Percentiles rank a stretch among this genome's conserved stretches.
These are phyloP conservation scores for Arge pagana DNA, from an alignment of 2,888 invertebrate species.

Conservation along the genomic window DNA sequence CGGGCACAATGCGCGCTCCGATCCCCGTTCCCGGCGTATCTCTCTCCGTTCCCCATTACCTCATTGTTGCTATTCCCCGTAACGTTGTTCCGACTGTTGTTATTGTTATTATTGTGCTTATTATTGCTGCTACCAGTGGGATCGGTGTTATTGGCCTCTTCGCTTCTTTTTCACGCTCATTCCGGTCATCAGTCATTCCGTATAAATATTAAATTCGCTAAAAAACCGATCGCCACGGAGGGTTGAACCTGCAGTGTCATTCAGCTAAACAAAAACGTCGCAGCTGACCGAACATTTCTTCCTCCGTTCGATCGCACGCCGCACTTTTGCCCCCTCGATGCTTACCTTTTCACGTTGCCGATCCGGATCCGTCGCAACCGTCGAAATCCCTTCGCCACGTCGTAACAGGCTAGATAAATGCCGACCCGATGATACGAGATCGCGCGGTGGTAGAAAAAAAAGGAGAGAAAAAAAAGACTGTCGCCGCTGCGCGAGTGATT, in stretches of 20 bases:
- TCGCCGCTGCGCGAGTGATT: too few relatives aligned
- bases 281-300: conserved; percentile 29
- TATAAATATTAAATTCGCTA: conserved; percentile 59
- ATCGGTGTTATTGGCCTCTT: not conserved
- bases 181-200: conserved; percentile 56
- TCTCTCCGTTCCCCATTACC: not conserved
- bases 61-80: not conserved
- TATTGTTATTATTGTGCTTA: conserved; percentile 14
- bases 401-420: too few relatives aligned
- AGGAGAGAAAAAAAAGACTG: too few relatives aligned
- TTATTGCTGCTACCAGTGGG: conserved; percentile 3
- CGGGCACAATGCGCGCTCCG: conserved; percentile 53
- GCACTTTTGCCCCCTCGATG: too few relatives aligned
- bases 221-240: conserved; percentile 47
- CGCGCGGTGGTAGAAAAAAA: too few relatives aligned
- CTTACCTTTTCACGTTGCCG: too few relatives aligned
- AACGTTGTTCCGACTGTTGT: not conserved
- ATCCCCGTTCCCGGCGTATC: not conserved
- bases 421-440: too few relatives aligned
- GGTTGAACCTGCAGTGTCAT: conserved; percentile 57
- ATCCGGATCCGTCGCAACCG: too few relatives aligned
- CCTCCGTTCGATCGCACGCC: too few relatives aligned
- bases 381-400: too few relatives aligned
- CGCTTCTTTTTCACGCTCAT: not conserved
- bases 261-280: conserved; percentile 34